Evolutionary conservation across 1,140 invertebrate species (phyloP).

Genomic region (Caerostris extrusa): DNA sequence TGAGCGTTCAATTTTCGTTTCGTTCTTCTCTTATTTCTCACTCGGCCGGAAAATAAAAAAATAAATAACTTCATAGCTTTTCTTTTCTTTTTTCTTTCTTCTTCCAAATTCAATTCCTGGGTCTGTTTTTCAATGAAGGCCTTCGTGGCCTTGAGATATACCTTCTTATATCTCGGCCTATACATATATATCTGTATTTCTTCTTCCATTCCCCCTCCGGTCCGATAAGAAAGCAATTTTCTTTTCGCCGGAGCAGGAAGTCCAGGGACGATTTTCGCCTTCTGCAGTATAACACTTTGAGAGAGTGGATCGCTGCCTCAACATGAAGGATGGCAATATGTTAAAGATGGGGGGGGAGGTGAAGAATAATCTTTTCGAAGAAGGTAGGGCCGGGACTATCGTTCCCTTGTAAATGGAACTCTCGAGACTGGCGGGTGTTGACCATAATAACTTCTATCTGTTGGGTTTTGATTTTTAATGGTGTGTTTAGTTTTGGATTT

Average conservation of each 20-base stretch:
- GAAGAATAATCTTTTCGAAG: not conserved
- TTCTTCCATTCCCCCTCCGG: too few relatives aligned
- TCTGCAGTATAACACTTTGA: slow-evolving; percentile 11
- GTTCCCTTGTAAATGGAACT: not conserved
- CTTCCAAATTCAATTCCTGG: slow-evolving; percentile 41
- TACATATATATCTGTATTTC: not conserved
- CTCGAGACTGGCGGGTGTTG: not conserved
- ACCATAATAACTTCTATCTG: not conserved
- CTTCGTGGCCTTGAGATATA: slow-evolving; percentile 38
- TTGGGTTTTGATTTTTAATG: not conserved
- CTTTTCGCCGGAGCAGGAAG: not conserved
- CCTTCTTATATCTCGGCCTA: not conserved
- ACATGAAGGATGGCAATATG: not conserved
- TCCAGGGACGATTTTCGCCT: not conserved
- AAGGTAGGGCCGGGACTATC: not conserved
- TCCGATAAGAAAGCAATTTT: slow-evolving; percentile 40
- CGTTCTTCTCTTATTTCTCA: slow-evolving; percentile 16
- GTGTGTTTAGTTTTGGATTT: not conserved
- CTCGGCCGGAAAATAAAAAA: not conserved
- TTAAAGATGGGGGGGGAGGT: not conserved
- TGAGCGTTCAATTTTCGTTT: slow-evolving; percentile 61
- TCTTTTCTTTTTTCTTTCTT: not conserved
- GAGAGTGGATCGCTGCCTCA: not conserved
- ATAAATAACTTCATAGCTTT: not conserved
- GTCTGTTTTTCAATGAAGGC: not conserved